phyloP scores from a whole-genome alignment of 2,113 vertebrate genomes.

The Gymnogyps californianus region DNA sequence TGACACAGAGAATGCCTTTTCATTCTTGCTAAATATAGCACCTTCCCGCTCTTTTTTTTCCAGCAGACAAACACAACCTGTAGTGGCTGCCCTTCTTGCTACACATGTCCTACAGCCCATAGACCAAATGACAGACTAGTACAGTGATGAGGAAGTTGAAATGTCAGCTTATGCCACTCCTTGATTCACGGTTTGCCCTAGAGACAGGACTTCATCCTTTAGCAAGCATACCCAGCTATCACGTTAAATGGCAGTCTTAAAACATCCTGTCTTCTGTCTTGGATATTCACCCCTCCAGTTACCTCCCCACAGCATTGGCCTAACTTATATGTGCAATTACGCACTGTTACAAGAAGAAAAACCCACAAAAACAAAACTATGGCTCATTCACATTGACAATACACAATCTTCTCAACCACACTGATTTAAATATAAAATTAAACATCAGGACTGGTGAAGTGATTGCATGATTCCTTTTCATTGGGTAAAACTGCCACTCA shows the following conservation, averaged over 20 bases:
- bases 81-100: not conserved
- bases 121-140: not conserved
- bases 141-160: not conserved
- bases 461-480: not conserved
- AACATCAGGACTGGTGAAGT: not conserved
- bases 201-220: not conserved
- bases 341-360: not conserved
- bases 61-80: not conserved
- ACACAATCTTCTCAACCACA: not conserved
- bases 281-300: not conserved
- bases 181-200: not conserved
- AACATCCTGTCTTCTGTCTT: not conserved
- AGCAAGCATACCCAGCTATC: not conserved
- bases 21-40: not conserved
- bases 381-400: not conserved
- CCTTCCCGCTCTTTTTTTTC: not conserved
- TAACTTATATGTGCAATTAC: not conserved
- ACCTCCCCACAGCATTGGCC: not conserved
- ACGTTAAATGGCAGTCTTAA: not conserved
- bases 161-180: not conserved
- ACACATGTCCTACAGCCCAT: not conserved
- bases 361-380: not conserved
- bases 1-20: not conserved
- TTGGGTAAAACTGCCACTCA: not conserved
- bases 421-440: not conserved